These are phyloP conservation scores for Phodopus roborovskii DNA, from an alignment of 2,113 vertebrate species.

Conservation along the genomic window DNA sequence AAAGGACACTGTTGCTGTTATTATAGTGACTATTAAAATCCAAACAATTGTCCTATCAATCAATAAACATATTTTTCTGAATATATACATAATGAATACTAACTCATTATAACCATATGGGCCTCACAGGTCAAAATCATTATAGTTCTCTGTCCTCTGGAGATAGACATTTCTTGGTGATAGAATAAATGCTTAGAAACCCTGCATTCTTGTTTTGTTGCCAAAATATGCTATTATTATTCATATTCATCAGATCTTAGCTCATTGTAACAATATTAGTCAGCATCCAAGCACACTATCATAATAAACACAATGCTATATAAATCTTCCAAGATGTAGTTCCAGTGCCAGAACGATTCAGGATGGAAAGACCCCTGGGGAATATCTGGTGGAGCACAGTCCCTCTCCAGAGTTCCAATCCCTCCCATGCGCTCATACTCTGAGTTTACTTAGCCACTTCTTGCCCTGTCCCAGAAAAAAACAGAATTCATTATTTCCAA, in stretches of 20 bases:
- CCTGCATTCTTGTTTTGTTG: constrained; percentile 45
- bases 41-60: constrained; percentile 43
- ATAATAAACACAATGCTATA: constrained; percentile 21
- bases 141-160: constrained; percentile 53
- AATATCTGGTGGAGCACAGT: background rate
- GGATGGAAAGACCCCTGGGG: background rate
- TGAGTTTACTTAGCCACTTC: background rate
- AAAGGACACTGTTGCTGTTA: background rate
- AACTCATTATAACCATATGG: constrained; percentile 44
- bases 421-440: background rate
- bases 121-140: constrained; percentile 58
- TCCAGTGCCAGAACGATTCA: background rate
- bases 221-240: constrained; percentile 59
- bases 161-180: constrained; percentile 59
- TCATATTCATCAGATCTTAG: constrained; percentile 67
- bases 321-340: constrained; percentile 1
- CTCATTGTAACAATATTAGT: constrained; percentile 48
- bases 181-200: constrained; percentile 67
- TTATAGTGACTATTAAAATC: constrained; percentile 31
- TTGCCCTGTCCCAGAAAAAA: background rate
- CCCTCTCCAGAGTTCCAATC: accelerated
- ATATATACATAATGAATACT: constrained; percentile 46
- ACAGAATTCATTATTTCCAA: background rate
- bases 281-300: constrained; percentile 52
- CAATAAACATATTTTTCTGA: constrained; percentile 56